Evolutionary conservation across 2,113 vertebrate species (phyloP), one percentile per base, ranked within the genome.

Genomic region (Patagioenas fasciata): DNA sequence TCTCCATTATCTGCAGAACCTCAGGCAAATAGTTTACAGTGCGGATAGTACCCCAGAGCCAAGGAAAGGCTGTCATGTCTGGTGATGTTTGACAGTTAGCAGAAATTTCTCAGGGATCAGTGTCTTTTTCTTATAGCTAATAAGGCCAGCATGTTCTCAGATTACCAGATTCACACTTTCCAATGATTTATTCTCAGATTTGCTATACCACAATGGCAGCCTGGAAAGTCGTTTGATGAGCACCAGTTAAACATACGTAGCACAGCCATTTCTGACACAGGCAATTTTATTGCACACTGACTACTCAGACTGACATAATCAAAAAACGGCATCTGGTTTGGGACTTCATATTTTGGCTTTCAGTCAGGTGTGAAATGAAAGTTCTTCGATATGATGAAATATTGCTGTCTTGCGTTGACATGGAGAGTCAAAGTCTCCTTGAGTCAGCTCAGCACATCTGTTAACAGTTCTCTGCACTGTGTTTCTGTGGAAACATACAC

Each of bases 1-100:
- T 74, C 77, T 96, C 57, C 54, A 95, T 96, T 97, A 95, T 97
- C 95, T 98, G 77, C 53, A 93, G 84, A 96, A 94, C 62, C 71
- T 25, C 36, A 95, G 67, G 62, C 75, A 96, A 97, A 96, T 32
- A 94, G 58, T 96, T 95, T 84, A 95, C 53, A 62, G 24, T 18
- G 24, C 86, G 70, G 75, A 64, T 88, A 90, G 60, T 74, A 66
- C 78, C 87, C 84, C 69, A 89, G 64, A 96, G 91, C 87, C 95
- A 91, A 74, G 81, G 32, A 82, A 93, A 86, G 38, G 15, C 65
- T 98, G 96, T 96, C 90, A 81, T 91, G 75, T 80, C 64, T 97
- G 54, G 80, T 91, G 84, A 91, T 93, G 61, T 96, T 91, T 96
- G 94, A 96, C 83, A 95, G 81, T 89, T 96, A 95, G 66, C 93